These are phyloP conservation scores for Pelecanoides urinatrix DNA, from an alignment of 2,113 vertebrate species.

Conservation along the genomic window DNA sequence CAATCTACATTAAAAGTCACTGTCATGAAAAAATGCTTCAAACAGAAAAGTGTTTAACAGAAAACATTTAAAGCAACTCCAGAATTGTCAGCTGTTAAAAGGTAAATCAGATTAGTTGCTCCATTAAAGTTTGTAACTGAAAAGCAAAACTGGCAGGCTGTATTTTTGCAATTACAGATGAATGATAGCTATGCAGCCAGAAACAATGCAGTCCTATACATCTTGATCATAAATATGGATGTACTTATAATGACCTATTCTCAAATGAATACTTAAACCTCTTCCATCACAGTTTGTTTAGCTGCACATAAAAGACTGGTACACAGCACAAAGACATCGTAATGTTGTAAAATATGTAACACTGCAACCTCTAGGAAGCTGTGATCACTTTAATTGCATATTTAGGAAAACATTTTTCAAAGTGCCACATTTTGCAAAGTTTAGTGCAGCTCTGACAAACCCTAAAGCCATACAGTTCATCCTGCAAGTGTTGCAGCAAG, in stretches of 20 bases:
- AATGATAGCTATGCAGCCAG: background rate
- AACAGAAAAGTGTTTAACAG: background rate
- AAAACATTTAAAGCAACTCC: background rate
- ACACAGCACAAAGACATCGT: background rate
- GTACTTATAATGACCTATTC: slow-evolving; percentile 11
- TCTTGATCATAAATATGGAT: slow-evolving; percentile 49
- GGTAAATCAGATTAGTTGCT: slow-evolving; percentile 2
- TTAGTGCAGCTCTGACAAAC: background rate
- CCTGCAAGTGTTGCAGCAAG: background rate
- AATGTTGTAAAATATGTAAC: background rate
- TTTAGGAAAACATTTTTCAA: slow-evolving; percentile 24
- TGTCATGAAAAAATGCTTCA: background rate
- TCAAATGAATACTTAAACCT: slow-evolving; percentile 8
- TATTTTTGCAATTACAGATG: background rate
- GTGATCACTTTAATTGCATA: background rate
- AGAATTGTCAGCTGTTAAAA: background rate
- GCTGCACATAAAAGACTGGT: background rate
- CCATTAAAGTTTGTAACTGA: background rate
- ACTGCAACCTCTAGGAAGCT: slow-evolving; percentile 12
- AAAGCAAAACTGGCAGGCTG: background rate
- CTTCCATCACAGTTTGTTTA: slow-evolving; percentile 11
- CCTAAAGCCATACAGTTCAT: background rate
- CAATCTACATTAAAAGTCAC: background rate
- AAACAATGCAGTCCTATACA: background rate
- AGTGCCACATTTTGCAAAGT: background rate